Base-by-base conservation (phyloP, 1,140 invertebrate species). In the Drepana arcuata region DNA sequence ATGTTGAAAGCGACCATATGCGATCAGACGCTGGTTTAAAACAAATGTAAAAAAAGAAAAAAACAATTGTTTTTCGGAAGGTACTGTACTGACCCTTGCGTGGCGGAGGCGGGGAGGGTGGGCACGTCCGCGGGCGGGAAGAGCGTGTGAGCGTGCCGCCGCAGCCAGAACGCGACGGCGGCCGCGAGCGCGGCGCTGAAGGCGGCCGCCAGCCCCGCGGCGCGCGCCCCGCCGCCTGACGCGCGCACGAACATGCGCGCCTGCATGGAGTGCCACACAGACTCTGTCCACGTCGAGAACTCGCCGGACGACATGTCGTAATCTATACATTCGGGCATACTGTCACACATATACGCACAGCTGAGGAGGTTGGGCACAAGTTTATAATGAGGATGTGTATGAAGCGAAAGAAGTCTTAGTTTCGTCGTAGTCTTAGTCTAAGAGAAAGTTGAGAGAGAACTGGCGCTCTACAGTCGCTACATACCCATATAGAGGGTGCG, bases 261-360 rank as follows among this genome's bases (percentile, higher is more conserved):
- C 37, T 86, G 89, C 39, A 94, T 85, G 11, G 85, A 73, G 18
- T 86, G 69, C 95, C 95, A 97, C 7, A 92, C 87, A 1, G 94
- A 96, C 86, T 98, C 95, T 12, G 95, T 93, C 95, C 95, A 98
- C 5, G 94, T 92, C 0, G 95, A 94, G 74, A 91, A 97, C 41
- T 88, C 25, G 1, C 89, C 89, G 0, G 92, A 94, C 13, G 84
- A 82, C 88, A 92, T 92, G 60, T 96, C 86, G 64, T 96, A 95
- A 57, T 87, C 93, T 95, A 59, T 31, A 18, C n/a, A n/a, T n/a
- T n/a, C n/a, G n/a, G n/a, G n/a, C n/a, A n/a, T n/a, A n/a, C n/a
- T n/a, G n/a, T n/a, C n/a, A n/a, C n/a, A n/a, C n/a, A n/a, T n/a
- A n/a, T n/a, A n/a, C n/a, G n/a, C n/a, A n/a, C n/a, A n/a, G n/a